These are phyloP conservation scores for Leptodactylus fallax DNA, from an alignment of 2,797 vertebrate genomes.

Conservation along the genomic window DNA sequence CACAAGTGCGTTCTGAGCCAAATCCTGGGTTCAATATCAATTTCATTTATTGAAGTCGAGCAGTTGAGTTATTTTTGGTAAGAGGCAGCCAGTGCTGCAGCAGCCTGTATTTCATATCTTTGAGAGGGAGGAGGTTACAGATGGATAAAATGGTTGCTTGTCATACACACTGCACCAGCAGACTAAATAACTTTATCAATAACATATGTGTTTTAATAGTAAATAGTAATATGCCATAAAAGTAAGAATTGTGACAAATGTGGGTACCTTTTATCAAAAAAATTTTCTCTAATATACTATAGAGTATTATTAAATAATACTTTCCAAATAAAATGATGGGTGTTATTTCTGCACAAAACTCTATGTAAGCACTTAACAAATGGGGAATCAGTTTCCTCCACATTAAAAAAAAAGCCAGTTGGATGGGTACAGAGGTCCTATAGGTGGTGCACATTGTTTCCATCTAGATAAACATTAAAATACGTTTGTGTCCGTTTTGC, in stretches of 20 bases:
- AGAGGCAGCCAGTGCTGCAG: not conserved
- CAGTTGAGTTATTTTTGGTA: not conserved
- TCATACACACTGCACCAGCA: not conserved
- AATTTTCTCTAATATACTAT: no score
- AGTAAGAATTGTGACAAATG: not conserved
- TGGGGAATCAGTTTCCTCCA: no score
- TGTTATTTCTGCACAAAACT: not conserved
- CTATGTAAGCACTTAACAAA: no score
- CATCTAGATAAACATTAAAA: no score
- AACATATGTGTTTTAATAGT: not conserved
- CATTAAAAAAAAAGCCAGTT: no score
- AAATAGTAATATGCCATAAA: not conserved
- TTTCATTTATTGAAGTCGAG: not conserved
- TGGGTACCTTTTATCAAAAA: not conserved
- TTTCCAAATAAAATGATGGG: not conserved
- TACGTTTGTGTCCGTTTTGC: no score
- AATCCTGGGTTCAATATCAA: not conserved
- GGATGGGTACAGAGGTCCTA: no score
- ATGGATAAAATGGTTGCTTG: not conserved
- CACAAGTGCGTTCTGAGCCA: not conserved
- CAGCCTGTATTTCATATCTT: not conserved
- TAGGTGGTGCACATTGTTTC: no score
- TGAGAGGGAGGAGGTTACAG: not conserved
- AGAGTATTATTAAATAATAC: not conserved
- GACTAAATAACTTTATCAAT: not conserved